Conservation (phyloP, 2,888 invertebrate genomes). For the Drosophila antonietae region DNA sequence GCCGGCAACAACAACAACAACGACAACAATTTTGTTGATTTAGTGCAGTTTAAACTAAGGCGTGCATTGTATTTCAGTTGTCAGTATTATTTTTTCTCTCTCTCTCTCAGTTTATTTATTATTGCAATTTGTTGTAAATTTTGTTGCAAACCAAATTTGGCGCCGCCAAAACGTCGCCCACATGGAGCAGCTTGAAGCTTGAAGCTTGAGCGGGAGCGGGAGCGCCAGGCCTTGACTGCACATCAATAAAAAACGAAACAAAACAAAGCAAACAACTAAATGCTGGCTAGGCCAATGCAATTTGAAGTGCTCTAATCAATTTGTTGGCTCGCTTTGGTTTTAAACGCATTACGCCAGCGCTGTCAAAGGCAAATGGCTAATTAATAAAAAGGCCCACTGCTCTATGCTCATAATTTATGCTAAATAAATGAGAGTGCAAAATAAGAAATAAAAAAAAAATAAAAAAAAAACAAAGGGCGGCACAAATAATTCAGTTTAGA, state of each 20-base stretch:
- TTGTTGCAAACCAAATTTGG: slow-evolving; percentile 69
- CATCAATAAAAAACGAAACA: neutral
- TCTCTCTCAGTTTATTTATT: slow-evolving; percentile 57
- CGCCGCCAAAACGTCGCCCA: slow-evolving; percentile 69
- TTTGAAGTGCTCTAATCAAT: slow-evolving; percentile 48
- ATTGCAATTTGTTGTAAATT: slow-evolving; percentile 76
- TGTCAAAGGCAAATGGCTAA: slow-evolving; percentile 71
- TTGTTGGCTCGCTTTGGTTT: slow-evolving; percentile 35
- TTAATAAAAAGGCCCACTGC: slow-evolving; percentile 66
- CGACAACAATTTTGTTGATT: slow-evolving; percentile 38
- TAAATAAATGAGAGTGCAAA: slow-evolving; percentile 19
- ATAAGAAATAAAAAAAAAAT: neutral
- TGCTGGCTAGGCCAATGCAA: slow-evolving; percentile 35
- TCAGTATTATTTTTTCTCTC: neutral
- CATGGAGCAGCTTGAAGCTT: slow-evolving; percentile 13
- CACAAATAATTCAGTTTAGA: slow-evolving; percentile 69
- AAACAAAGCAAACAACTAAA: neutral
- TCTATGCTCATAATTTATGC: slow-evolving; percentile 27
- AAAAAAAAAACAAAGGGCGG: slow-evolving; percentile 6
- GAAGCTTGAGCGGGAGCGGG: neutral
- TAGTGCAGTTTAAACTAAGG: slow-evolving; percentile 55
- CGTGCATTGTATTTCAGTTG: slow-evolving; percentile 47
- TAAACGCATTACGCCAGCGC: slow-evolving; percentile 36
- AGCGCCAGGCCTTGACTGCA: slow-evolving; percentile 37
- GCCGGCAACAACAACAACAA: slow-evolving; percentile 21